phyloP scores from a whole-genome alignment of 2,113 vertebrate genomes.

The Megaleporinus macrocephalus region DNA sequence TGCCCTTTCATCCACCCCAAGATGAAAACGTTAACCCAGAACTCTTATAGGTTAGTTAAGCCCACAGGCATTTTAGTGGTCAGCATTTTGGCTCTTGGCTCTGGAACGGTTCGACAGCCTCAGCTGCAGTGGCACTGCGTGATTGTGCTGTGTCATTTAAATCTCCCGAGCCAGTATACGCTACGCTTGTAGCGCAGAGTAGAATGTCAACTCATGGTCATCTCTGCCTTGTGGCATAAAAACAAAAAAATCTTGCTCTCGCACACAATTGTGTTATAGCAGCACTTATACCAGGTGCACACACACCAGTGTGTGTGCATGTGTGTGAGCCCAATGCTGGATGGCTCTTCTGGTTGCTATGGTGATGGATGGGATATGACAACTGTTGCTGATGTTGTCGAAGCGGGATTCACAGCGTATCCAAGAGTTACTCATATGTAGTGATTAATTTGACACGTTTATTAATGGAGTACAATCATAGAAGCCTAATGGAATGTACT shows the following conservation, averaged over 20 bases:
- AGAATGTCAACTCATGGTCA: neutral
- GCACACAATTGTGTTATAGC: slow-evolving; percentile 7
- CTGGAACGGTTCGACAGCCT: neutral
- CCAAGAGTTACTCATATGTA: slow-evolving; percentile 27
- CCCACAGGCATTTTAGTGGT: neutral
- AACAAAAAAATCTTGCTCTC: neutral
- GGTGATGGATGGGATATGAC: slow-evolving; percentile 71
- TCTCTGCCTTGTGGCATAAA: neutral
- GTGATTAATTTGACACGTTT: neutral
- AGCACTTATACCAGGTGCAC: neutral
- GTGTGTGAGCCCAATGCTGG: slow-evolving; percentile 50
- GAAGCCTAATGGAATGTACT: neutral
- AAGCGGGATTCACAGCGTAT: slow-evolving; percentile 46
- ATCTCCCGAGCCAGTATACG: neutral
- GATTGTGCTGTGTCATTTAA: slow-evolving; percentile 20
- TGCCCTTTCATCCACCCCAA: neutral
- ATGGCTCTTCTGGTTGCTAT: slow-evolving; percentile 67
- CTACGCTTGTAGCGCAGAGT: neutral
- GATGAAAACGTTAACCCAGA: neutral
- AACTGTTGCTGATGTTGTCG: slow-evolving; percentile 49
- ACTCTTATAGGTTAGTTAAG: neutral
- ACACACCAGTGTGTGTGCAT: slow-evolving; percentile 47
- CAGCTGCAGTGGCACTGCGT: neutral
- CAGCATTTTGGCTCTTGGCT: neutral
- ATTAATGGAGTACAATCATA: neutral